phyloP scores from a whole-genome alignment of 1,140 invertebrate species.

The Bombyx mandarina region DNA sequence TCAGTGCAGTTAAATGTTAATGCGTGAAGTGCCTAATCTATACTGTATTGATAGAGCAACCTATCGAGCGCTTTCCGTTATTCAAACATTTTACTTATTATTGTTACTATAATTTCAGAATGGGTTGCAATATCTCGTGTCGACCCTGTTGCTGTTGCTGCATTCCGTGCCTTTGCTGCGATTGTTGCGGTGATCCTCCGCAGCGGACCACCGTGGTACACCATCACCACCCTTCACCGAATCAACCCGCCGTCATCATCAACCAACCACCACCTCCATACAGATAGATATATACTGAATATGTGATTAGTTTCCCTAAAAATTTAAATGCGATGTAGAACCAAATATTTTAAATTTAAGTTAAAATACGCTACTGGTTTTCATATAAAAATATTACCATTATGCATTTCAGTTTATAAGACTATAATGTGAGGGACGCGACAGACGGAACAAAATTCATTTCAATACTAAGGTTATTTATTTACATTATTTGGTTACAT shows the following conservation, averaged over 20 bases:
- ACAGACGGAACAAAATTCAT: no score
- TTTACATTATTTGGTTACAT: no score
- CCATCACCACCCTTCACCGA: slow-evolving; percentile 27
- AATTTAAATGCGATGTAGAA: background rate
- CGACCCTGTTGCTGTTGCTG: slow-evolving; percentile 59
- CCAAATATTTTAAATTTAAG: background rate
- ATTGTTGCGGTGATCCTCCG: slow-evolving; percentile 40
- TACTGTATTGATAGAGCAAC: no score
- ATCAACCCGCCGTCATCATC: slow-evolving; percentile 10
- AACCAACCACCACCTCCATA: slow-evolving; percentile 40
- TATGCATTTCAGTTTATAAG: no score
- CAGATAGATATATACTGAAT: slow-evolving; percentile 20
- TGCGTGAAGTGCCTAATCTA: no score
- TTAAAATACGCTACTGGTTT: no score
- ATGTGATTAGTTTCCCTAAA: background rate
- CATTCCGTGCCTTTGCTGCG: slow-evolving; percentile 51
- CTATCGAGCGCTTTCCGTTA: no score
- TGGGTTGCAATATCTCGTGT: slow-evolving; percentile 57
- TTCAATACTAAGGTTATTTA: no score
- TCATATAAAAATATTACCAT: no score
- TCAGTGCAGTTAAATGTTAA: no score
- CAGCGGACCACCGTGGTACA: slow-evolving; percentile 27
- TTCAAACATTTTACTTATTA: background rate
- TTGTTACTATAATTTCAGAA: slow-evolving; percentile 31
- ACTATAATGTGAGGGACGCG: no score